phyloP scores from a whole-genome alignment of 2,797 vertebrate genomes.

The Onychomys arenicola region DNA sequence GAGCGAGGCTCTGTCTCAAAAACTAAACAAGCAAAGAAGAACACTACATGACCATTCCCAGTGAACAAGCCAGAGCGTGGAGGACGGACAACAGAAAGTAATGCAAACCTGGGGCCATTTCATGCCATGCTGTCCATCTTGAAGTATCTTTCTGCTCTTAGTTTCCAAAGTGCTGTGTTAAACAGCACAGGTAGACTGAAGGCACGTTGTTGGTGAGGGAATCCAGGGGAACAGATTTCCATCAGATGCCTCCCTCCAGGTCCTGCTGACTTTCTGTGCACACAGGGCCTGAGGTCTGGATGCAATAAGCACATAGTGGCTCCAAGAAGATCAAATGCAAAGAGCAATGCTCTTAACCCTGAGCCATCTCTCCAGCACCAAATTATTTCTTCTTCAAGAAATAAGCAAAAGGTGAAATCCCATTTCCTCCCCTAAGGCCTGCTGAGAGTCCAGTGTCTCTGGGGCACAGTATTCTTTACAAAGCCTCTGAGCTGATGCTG shows the following conservation, averaged over 20 bases:
- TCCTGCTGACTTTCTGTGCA: neutral
- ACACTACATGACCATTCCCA: neutral
- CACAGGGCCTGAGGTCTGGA: neutral
- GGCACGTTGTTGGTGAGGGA: neutral
- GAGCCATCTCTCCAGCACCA: neutral
- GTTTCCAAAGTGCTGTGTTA: neutral
- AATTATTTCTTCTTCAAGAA: neutral
- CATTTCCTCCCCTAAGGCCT: neutral
- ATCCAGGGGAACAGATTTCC: neutral
- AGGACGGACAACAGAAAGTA: no score
- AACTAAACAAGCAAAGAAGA: neutral
- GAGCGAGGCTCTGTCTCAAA: neutral
- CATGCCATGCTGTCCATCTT: neutral
- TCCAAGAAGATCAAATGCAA: neutral
- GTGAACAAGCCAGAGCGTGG: no score
- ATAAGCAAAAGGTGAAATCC: neutral
- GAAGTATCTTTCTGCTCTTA: neutral
- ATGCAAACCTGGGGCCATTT: no score
- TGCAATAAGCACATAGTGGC: fast-evolving
- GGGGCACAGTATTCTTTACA: neutral
- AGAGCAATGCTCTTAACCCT: neutral
- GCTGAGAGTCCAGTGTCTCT: neutral
- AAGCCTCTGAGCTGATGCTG: neutral
- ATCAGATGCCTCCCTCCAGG: neutral
- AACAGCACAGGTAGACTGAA: neutral